phyloP scores from a whole-genome alignment of 2,113 vertebrate genomes.

The Erythrocercus mccallii region DNA sequence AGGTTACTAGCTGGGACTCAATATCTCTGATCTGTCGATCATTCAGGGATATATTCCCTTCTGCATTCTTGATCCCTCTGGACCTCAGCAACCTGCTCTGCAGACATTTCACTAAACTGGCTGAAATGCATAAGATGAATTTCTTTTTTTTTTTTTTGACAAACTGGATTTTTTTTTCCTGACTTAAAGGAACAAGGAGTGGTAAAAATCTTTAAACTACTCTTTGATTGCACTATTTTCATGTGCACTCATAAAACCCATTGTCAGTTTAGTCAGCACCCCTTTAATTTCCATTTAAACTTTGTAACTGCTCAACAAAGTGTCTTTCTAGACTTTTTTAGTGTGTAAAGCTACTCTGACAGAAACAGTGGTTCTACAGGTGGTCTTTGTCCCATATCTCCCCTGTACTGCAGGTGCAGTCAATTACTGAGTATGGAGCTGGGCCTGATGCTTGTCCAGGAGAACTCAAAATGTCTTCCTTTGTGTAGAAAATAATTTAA shows the following conservation, averaged over 20 bases:
- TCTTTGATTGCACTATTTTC: not conserved
- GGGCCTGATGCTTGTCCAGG: not conserved
- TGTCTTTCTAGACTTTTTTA: not conserved
- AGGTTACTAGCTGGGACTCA: not conserved
- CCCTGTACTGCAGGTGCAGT: not conserved
- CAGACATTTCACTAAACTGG: not conserved
- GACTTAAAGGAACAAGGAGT: not conserved
- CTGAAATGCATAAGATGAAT: not conserved
- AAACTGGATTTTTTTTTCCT: not conserved
- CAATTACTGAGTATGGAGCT: fast-evolving
- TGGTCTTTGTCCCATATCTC: not conserved
- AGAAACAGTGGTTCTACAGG: not conserved
- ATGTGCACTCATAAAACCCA: not conserved
- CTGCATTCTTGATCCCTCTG: not conserved
- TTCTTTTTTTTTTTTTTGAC: not conserved
- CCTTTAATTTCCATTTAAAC: not conserved
- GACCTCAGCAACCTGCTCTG: not conserved
- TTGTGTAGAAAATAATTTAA: not conserved
- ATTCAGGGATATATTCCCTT: not conserved
- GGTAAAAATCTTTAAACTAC: not conserved
- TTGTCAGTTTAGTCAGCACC: not conserved
- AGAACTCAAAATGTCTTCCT: not conserved
- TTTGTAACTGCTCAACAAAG: not conserved
- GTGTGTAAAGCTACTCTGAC: not conserved
- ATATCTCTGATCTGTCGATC: not conserved